Percentiles rank a stretch among this genome's conserved stretches.
Evolutionary conservation across 2,888 invertebrate species (phyloP).

Genomic region (Nemotelus nigrinus): DNA sequence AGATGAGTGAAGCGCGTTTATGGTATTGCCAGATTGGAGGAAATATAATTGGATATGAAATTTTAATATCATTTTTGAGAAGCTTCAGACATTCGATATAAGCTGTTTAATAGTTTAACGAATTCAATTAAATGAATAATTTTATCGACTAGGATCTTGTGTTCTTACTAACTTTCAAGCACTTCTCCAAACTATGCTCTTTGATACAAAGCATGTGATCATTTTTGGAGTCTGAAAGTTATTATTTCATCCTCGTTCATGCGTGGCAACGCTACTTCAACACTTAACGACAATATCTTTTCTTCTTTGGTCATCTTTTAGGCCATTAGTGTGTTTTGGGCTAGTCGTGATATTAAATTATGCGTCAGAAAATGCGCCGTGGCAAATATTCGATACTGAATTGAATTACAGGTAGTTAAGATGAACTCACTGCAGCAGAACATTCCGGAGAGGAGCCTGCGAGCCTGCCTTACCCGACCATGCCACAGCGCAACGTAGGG

Average conservation of each 20-base stretch:
- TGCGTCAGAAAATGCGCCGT: conserved; percentile 27
- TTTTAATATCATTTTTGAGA: too few relatives aligned
- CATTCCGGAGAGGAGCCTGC: background rate
- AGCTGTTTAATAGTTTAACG: background rate
- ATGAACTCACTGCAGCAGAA: background rate
- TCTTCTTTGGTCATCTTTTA: conserved; percentile 15
- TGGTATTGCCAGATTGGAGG: conserved; percentile 16
- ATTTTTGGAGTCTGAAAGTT: too few relatives aligned
- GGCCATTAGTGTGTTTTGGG: conserved; percentile 33
- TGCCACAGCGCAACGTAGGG: background rate
- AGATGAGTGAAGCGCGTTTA: background rate
- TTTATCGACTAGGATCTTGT: background rate
- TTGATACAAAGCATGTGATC: too few relatives aligned
- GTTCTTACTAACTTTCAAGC: too few relatives aligned
- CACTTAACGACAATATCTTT: background rate
- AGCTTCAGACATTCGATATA: too few relatives aligned
- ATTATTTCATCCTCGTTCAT: background rate
- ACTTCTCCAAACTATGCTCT: too few relatives aligned
- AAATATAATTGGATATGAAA: too few relatives aligned
- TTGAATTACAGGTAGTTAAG: conserved; percentile 39
- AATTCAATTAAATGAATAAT: background rate
- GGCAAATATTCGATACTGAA: conserved; percentile 35
- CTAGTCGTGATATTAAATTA: conserved; percentile 41
- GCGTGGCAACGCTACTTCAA: background rate
- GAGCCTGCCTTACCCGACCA: background rate